Conservation (phyloP, 2,888 invertebrate genomes). For the Trisateles emortualis region DNA sequence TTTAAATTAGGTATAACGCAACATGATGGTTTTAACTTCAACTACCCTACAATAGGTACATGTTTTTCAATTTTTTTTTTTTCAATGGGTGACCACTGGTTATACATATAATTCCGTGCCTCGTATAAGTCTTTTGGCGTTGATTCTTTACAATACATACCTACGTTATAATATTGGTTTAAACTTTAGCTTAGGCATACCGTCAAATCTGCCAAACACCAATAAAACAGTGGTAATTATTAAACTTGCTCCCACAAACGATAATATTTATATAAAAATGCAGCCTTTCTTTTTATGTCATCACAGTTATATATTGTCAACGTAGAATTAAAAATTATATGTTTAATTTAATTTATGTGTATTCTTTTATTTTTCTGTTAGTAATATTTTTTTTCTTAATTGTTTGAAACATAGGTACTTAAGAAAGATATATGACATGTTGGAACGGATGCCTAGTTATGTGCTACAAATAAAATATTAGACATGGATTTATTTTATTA, state of each 20-base stretch:
- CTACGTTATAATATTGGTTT: neutral
- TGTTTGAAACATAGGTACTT: conserved; percentile 6
- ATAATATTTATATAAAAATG: neutral
- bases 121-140: neutral
- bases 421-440: neutral
- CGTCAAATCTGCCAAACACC: neutral
- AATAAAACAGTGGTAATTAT: neutral
- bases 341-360: conserved; percentile 30
- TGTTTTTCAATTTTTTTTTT: too few species aligned
- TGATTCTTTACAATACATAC: neutral
- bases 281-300: conserved; percentile 21
- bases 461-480: neutral
- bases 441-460: neutral
- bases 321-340: conserved; percentile 13
- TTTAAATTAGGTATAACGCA: neutral
- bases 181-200: neutral
- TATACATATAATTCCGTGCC: neutral
- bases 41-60: too few species aligned
- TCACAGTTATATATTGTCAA: conserved; percentile 10
- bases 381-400: conserved; percentile 3
- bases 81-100: conserved; percentile 13
- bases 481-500: neutral
- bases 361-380: conserved; percentile 17
- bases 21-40: too few species aligned
- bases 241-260: neutral